Percentiles rank a stretch among this genome's conserved stretches.
Conservation (phyloP, 2,113 vertebrate species). For the Psittacus erithacus region DNA sequence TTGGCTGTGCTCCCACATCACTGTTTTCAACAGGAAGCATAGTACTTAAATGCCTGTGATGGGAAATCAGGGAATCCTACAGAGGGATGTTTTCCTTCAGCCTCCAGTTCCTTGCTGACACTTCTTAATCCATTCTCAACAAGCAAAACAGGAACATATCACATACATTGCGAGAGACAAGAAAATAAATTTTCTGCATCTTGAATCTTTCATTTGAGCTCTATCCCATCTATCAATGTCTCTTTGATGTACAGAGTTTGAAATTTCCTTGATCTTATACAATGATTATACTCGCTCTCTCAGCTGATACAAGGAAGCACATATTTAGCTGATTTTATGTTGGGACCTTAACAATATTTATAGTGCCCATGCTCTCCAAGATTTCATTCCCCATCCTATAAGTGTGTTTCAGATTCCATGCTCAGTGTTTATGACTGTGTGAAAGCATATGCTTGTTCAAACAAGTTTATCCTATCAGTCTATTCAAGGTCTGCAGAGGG, state of each 20-base stretch:
- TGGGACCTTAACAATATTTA: not conserved
- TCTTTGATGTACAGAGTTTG: not conserved
- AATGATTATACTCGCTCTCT: not conserved
- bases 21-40: not conserved
- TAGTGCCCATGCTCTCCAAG: not conserved
- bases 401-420: not conserved
- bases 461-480: not conserved
- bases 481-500: not conserved
- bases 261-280: not conserved
- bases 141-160: not conserved
- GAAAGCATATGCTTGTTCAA: not conserved
- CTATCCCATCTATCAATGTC: not conserved
- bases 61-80: not conserved
- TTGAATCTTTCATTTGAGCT: not conserved
- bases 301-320: not conserved
- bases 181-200: not conserved
- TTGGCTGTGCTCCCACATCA: not conserved
- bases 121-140: not conserved
- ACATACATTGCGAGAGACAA: not conserved
- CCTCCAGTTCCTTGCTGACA: not conserved
- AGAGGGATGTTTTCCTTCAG: not conserved
- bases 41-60: not conserved
- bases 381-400: not conserved
- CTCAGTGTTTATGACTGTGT: not conserved
- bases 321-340: not conserved